A percentile compares a stretch with the other conserved stretches of the same genome.
These are phyloP conservation scores for Diarsia mendica DNA, from an alignment of 2,888 invertebrate species.

Conservation along the genomic window DNA sequence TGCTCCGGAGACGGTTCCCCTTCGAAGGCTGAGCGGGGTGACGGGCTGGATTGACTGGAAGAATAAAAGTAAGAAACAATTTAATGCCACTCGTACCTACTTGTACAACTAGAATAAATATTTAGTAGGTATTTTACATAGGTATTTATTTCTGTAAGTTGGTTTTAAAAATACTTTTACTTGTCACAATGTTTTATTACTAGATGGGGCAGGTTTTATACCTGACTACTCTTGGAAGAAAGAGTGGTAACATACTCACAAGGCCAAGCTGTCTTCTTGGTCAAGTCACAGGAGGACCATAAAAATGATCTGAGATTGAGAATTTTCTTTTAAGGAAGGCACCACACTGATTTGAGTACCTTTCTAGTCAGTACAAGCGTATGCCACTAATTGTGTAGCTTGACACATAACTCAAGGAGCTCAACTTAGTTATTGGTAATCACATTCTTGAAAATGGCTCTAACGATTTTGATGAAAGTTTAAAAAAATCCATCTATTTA, in stretches of 20 bases:
- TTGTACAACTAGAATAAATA: neutral
- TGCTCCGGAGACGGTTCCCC: slow-evolving; percentile 73
- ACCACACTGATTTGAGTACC: neutral
- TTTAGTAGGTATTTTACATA: too few species aligned
- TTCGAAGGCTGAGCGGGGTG: slow-evolving; percentile 73
- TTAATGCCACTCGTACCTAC: neutral
- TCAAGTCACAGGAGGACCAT: neutral
- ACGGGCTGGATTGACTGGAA: slow-evolving; percentile 71
- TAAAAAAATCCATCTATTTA: too few species aligned
- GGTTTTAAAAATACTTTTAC: neutral
- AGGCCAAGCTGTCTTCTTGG: neutral
- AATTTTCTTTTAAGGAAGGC: neutral
- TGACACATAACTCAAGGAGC: too few species aligned
- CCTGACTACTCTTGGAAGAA: neutral
- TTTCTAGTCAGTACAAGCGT: neutral
- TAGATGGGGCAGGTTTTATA: neutral
- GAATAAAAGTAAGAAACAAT: slow-evolving; percentile 3
- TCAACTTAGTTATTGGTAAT: too few species aligned
- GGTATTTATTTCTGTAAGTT: too few species aligned
- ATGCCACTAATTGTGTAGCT: too few species aligned
- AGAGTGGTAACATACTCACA: neutral
- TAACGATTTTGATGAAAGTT: too few species aligned
- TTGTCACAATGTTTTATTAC: neutral
- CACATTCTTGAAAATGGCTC: too few species aligned
- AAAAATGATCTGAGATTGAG: neutral